These are phyloP conservation scores for Boulengeromyrus knoepffleri DNA, from an alignment of 2,113 vertebrate genomes.

Conservation along the genomic window DNA sequence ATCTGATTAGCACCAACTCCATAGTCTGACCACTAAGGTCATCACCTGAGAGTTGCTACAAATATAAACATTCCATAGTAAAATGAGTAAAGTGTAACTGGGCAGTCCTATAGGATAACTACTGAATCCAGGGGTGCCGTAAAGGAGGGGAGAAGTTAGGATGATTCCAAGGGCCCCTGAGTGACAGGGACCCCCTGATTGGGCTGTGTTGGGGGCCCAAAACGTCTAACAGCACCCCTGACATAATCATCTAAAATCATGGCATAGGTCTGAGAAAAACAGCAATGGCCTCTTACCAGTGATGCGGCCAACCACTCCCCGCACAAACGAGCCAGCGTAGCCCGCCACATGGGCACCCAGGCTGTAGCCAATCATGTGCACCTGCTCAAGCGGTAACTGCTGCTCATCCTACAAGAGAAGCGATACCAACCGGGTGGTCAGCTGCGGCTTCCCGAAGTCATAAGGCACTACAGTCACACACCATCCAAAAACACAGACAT, in stretches of 20 bases:
- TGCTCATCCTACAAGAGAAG: conserved; percentile 62
- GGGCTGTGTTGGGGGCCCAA: too few relatives aligned
- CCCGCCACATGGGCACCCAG: conserved; percentile 89
- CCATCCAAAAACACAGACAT: not conserved
- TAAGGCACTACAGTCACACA: not conserved
- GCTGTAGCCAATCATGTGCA: conserved; percentile 94
- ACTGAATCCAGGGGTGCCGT: not conserved
- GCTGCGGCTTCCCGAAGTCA: conserved; percentile 19
- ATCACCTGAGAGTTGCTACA: not conserved
- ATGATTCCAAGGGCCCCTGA: too few relatives aligned
- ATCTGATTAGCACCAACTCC: not conserved
- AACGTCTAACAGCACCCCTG: too few relatives aligned
- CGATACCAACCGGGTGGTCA: conserved; percentile 15
- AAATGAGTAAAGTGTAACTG: not conserved
- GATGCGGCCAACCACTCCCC: conserved; percentile 79
- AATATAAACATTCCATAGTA: not conserved
- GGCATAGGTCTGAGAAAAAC: not conserved
- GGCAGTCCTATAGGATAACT: not conserved
- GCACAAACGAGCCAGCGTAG: conserved; percentile 75
- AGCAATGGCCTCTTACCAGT: conserved; percentile 63
- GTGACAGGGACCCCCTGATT: too few relatives aligned
- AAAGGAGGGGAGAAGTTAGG: too few relatives aligned
- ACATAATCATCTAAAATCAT: not conserved
- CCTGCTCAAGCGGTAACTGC: conserved; percentile 62
- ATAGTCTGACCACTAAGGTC: not conserved